These are phyloP conservation scores for Gopherus flavomarginatus DNA, from an alignment of 2,113 vertebrate species.

Conservation along the genomic window DNA sequence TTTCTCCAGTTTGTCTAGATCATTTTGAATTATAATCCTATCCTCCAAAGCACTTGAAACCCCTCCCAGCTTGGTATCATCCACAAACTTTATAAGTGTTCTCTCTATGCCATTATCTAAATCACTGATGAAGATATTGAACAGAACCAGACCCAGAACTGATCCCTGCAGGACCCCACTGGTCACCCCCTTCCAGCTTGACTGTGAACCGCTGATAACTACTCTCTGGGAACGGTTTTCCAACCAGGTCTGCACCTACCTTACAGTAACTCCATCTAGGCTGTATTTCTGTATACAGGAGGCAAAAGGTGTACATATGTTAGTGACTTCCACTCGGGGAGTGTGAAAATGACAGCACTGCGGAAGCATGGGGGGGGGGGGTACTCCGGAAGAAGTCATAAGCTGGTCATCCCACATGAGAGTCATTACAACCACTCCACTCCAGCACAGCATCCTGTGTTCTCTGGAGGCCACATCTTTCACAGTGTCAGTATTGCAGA, in stretches of 20 bases:
- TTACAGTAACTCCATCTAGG: too few relatives aligned
- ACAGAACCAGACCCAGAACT: too few relatives aligned
- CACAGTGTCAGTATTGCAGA: background rate
- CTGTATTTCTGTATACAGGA: background rate
- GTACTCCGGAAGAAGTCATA: background rate
- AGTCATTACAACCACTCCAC: background rate
- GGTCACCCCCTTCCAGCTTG: background rate
- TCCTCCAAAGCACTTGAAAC: too few relatives aligned
- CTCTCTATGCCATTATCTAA: too few relatives aligned
- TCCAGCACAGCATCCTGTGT: background rate
- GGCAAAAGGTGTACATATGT: background rate
- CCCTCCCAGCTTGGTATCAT: too few relatives aligned
- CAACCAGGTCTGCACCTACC: too few relatives aligned
- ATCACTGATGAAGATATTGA: too few relatives aligned
- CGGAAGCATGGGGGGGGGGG: background rate
- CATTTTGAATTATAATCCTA: too few relatives aligned
- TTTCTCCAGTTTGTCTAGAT: too few relatives aligned
- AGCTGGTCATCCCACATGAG: background rate
- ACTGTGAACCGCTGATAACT: background rate
- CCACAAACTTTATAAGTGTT: too few relatives aligned
- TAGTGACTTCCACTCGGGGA: background rate
- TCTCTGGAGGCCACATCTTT: background rate
- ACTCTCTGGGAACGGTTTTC: background rate
- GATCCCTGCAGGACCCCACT: background rate
- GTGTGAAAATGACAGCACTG: background rate